Percentiles rank a stretch among this genome's conserved stretches.
Evolutionary conservation across 2,113 vertebrate species (phyloP).

Genomic region (Ailuropoda melanoleuca): DNA sequence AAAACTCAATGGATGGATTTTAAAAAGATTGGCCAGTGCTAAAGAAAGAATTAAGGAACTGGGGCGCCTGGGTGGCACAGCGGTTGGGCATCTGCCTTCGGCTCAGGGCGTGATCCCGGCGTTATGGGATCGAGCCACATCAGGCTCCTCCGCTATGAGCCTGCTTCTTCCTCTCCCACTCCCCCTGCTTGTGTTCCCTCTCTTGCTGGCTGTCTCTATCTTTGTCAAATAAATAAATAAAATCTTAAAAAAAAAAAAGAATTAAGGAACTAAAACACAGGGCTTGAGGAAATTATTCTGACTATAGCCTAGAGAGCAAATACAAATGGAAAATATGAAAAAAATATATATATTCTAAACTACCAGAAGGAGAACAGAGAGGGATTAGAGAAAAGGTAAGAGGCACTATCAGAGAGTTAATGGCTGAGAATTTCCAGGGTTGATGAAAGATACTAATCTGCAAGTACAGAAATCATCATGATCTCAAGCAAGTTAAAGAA

Average conservation of each 20-base stretch:
- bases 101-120: too few species aligned
- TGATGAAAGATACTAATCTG: neutral
- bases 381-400: neutral
- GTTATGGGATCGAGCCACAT: too few species aligned
- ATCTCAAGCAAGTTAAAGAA: neutral
- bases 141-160: too few species aligned
- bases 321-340: neutral
- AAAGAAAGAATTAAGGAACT: slow-evolving; percentile 18
- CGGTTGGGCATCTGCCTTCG: too few species aligned
- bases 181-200: too few species aligned
- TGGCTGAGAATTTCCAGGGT: neutral
- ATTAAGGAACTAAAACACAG: slow-evolving; percentile 6
- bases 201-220: too few species aligned
- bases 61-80: too few species aligned
- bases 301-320: neutral
- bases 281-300: neutral
- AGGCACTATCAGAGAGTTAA: neutral
- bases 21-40: neutral
- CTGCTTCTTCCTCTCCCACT: too few species aligned
- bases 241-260: too few species aligned
- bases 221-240: too few species aligned
- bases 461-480: neutral
- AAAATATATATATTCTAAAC: neutral
- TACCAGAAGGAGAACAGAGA: neutral
- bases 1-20: neutral